These are phyloP conservation scores for Osmoderma eremita DNA, from an alignment of 2,888 invertebrate genomes.

Conservation along the genomic window DNA sequence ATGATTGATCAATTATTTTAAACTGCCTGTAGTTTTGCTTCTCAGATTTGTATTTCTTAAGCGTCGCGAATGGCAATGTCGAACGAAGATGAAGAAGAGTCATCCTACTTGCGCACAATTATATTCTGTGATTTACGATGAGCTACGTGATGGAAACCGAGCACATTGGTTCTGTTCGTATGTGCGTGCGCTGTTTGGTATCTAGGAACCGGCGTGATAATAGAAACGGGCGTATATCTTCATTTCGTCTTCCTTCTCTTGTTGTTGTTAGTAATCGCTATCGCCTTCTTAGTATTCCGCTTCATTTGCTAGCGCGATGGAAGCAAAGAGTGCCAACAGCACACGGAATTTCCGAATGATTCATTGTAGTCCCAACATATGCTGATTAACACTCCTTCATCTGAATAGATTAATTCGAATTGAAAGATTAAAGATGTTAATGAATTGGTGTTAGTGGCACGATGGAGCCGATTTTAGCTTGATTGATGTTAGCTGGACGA, in stretches of 20 bases:
- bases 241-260: constrained; percentile 25
- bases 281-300: constrained; percentile 11
- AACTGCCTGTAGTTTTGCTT: constrained; percentile 8
- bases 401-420: constrained; percentile 11
- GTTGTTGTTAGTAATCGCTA: neutral
- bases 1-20: constrained; percentile 39
- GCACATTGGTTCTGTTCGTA: neutral
- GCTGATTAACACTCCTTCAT: constrained; percentile 23
- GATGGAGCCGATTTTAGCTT: no score
- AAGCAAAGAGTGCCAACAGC: neutral
- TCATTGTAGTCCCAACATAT: constrained; percentile 27
- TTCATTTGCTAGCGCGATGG: constrained; percentile 9
- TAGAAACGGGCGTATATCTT: constrained; percentile 28
- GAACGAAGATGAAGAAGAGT: constrained; percentile 11
- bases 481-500: no score
- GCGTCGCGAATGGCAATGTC: constrained; percentile 6
- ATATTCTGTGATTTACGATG: constrained; percentile 39
- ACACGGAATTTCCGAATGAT: constrained; percentile 38
- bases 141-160: constrained; percentile 37
- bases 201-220: constrained; percentile 22
- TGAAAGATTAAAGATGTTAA: neutral
- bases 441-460: neutral
- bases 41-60: neutral
- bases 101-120: constrained; percentile 17
- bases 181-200: neutral